phyloP scores from a whole-genome alignment of 1,140 invertebrate species.

The Heliconius melpomene region DNA sequence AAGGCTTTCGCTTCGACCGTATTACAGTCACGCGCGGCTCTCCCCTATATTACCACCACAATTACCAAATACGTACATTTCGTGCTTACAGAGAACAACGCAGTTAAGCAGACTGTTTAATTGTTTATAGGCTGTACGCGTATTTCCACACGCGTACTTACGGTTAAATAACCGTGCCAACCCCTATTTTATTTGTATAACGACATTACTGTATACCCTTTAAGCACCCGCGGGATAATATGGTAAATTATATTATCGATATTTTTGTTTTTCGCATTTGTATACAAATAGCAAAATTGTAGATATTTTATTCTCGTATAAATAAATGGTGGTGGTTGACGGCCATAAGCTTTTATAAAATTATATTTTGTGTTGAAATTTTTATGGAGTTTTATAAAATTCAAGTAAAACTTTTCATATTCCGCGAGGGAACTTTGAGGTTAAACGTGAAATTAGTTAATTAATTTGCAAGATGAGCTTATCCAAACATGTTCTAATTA shows the following conservation, averaged over 20 bases:
- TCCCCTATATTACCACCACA: slow-evolving; percentile 58
- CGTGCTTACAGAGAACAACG: slow-evolving; percentile 52
- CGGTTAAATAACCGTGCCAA: slow-evolving; percentile 43
- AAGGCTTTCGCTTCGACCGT: slow-evolving; percentile 57
- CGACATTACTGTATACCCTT: slow-evolving; percentile 31
- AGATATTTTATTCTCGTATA: slow-evolving; percentile 20
- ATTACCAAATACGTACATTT: slow-evolving; percentile 66
- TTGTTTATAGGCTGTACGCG: slow-evolving; percentile 57
- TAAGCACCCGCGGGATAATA: slow-evolving; percentile 34
- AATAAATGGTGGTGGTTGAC: slow-evolving; percentile 17
- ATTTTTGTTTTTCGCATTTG: slow-evolving; percentile 14
- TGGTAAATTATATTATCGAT: slow-evolving; percentile 31
- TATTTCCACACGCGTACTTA: slow-evolving; percentile 42
- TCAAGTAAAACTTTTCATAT: slow-evolving; percentile 37
- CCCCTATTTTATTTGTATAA: slow-evolving; percentile 38
- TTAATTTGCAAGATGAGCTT: slow-evolving; percentile 59
- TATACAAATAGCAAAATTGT: slow-evolving; percentile 19
- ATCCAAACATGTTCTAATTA: slow-evolving; percentile 62
- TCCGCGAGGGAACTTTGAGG: slow-evolving; percentile 25
- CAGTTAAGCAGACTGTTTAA: slow-evolving; percentile 56
- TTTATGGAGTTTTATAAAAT: slow-evolving; percentile 25
- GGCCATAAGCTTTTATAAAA: slow-evolving; percentile 5
- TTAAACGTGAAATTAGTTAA: slow-evolving; percentile 58
- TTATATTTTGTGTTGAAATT: slow-evolving; percentile 14
- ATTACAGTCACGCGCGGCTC: slow-evolving; percentile 62